Evolutionary conservation across 1,140 invertebrate species (phyloP).

Genomic region (Paraescarpia echinospica): DNA sequence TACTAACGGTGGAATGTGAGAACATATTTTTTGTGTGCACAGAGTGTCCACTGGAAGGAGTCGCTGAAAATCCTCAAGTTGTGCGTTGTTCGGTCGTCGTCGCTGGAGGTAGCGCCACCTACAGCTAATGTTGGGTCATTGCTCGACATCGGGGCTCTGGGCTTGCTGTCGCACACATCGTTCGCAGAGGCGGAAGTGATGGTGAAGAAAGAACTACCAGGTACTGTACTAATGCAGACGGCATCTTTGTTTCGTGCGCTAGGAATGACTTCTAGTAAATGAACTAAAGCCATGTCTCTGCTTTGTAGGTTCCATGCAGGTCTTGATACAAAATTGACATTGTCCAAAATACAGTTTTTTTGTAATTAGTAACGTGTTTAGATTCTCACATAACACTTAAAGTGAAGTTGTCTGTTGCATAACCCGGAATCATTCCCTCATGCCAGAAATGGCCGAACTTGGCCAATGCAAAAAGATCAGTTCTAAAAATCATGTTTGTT

Average conservation of each 20-base stretch:
- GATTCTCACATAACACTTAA: too few species aligned
- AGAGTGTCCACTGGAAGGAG: conserved; percentile 92
- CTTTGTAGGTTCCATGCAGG: too few species aligned
- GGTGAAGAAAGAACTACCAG: conserved; percentile 76
- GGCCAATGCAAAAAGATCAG: too few species aligned
- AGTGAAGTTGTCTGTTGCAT: too few species aligned
- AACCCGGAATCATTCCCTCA: too few species aligned
- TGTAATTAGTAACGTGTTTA: too few species aligned
- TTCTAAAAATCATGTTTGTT: too few species aligned
- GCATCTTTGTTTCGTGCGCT: neutral
- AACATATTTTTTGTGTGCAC: neutral
- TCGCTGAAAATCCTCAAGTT: conserved; percentile 94
- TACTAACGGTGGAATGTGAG: neutral
- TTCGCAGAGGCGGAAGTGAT: conserved; percentile 76
- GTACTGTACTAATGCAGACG: conserved; percentile 47
- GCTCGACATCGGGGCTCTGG: conserved; percentile 28
- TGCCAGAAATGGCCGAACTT: too few species aligned
- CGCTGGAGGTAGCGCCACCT: conserved; percentile 62
- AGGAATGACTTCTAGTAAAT: neutral
- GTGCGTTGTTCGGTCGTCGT: conserved; percentile 90
- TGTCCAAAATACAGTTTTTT: too few species aligned
- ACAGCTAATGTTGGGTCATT: conserved; percentile 41
- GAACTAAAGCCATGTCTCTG: too few species aligned
- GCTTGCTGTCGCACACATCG: conserved; percentile 61
- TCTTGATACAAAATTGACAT: too few species aligned